phyloP scores from a whole-genome alignment of 2,797 vertebrate genomes.

The Sebastes jordani region DNA sequence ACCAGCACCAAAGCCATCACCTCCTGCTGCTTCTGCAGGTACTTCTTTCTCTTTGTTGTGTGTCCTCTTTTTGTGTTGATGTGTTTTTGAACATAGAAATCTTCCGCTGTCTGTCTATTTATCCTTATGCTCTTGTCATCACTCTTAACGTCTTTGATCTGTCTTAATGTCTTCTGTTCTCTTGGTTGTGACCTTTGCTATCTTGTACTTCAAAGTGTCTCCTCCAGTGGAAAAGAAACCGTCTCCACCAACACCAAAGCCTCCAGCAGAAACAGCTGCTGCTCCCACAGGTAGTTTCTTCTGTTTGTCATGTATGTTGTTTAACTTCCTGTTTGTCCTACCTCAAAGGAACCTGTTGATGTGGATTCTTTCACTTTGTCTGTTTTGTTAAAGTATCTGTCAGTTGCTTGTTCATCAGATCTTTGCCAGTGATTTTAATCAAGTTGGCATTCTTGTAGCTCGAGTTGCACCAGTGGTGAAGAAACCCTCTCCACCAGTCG shows the following conservation, averaged over 20 bases:
- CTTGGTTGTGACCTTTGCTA: constrained; percentile 53
- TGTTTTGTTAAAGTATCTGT: constrained; percentile 21
- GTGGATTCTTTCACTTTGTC: constrained; percentile 4
- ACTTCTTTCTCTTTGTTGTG: constrained; percentile 14
- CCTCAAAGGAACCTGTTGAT: constrained; percentile 19
- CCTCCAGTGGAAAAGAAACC: constrained; percentile 66
- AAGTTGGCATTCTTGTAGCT: constrained; percentile 64
- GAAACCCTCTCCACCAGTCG: constrained; percentile 37
- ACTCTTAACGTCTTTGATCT: constrained; percentile 4
- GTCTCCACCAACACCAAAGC: constrained; percentile 40
- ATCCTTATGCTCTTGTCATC: not conserved
- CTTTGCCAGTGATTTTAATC: constrained; percentile 54
- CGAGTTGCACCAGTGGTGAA: constrained; percentile 35
- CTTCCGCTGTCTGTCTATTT: not conserved
- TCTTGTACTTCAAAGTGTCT: constrained; percentile 71
- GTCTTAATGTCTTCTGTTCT: constrained; percentile 14
- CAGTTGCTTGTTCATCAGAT: constrained; percentile 25
- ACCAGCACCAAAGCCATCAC: constrained; percentile 38
- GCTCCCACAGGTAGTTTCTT: constrained; percentile 86
- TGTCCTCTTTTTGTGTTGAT: not conserved
- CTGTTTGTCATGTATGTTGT: constrained; percentile 37
- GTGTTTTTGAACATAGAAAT: not conserved
- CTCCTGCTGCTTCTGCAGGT: constrained; percentile 49
- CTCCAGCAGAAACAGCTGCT: constrained; percentile 73
- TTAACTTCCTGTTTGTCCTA: not conserved